These are phyloP conservation scores for Sebastes dallii DNA, from an alignment of 2,797 vertebrate species.

Conservation along the genomic window DNA sequence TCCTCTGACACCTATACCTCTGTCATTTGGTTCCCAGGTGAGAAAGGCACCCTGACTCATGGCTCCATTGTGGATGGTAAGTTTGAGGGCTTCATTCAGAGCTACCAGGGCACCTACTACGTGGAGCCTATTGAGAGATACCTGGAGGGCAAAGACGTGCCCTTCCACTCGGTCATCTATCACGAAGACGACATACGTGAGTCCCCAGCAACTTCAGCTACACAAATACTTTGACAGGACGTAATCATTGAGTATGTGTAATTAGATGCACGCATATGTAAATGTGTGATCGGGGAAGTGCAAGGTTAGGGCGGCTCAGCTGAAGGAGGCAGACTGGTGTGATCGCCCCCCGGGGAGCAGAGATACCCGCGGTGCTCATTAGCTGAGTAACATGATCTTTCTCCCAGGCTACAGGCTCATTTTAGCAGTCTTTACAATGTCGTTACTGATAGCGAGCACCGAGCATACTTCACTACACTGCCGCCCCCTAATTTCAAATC, in stretches of 20 bases:
- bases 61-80: constrained; percentile 93
- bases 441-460: constrained; percentile 42
- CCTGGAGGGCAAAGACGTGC: constrained; percentile 89
- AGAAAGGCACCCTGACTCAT: constrained; percentile 93
- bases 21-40: constrained; percentile 81
- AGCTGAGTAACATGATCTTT: constrained; percentile 65
- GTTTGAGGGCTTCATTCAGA: constrained; percentile 98
- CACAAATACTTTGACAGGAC: constrained; percentile 1
- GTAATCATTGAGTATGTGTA: not conserved
- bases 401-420: constrained; percentile 61
- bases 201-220: constrained; percentile 62
- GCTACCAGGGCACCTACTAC: constrained; percentile 92
- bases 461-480: constrained; percentile 42
- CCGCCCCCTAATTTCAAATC: constrained; percentile 54
- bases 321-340: constrained; percentile 49
- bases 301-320: constrained; percentile 38
- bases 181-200: constrained; percentile 98
- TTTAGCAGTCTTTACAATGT: constrained; percentile 54
- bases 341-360: constrained; percentile 47
- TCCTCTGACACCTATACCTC: not conserved
- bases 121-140: constrained; percentile 95
- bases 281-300: constrained; percentile 51
- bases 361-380: constrained; percentile 67
- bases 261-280: constrained; percentile 33
- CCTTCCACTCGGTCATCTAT: constrained; percentile 99